Evolutionary conservation across 2,113 vertebrate species (phyloP).

Genomic region (Coreoperca whiteheadi): DNA sequence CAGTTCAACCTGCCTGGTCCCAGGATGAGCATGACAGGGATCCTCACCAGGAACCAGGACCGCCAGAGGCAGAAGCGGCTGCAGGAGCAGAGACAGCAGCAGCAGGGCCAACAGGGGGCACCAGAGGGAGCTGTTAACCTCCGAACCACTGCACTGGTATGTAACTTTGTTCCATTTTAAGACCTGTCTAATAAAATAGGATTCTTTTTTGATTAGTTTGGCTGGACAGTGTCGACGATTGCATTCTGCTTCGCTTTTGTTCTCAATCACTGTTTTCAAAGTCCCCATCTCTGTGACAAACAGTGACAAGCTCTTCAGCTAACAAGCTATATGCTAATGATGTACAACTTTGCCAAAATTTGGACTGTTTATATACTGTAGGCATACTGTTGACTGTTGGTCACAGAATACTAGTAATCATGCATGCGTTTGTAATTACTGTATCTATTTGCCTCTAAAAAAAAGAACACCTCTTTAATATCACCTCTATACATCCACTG

Average conservation of each 20-base stretch:
- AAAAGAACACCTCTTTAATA: too few relatives aligned
- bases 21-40: constrained; percentile 97
- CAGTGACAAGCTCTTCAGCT: neutral
- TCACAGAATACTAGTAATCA: too few relatives aligned
- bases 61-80: constrained; percentile 93
- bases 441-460: too few relatives aligned
- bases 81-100: constrained; percentile 90
- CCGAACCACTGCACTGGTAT: constrained; percentile 87
- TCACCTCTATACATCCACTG: too few relatives aligned
- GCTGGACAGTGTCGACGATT: too few relatives aligned
- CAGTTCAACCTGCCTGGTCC: constrained; percentile 97
- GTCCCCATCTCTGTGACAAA: neutral
- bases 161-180: neutral
- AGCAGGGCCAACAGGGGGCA: constrained; percentile 80
- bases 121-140: constrained; percentile 76
- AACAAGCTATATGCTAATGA: neutral
- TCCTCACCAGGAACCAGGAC: constrained; percentile 97
- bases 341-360: neutral
- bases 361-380: too few relatives aligned
- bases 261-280: neutral
- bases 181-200: neutral
- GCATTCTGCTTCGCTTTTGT: neutral
- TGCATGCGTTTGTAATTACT: too few relatives aligned
- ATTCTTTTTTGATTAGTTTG: neutral
- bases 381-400: too few relatives aligned